Conservation (phyloP, 2,797 vertebrate genomes). For the Chaetodon trifasciatus region DNA sequence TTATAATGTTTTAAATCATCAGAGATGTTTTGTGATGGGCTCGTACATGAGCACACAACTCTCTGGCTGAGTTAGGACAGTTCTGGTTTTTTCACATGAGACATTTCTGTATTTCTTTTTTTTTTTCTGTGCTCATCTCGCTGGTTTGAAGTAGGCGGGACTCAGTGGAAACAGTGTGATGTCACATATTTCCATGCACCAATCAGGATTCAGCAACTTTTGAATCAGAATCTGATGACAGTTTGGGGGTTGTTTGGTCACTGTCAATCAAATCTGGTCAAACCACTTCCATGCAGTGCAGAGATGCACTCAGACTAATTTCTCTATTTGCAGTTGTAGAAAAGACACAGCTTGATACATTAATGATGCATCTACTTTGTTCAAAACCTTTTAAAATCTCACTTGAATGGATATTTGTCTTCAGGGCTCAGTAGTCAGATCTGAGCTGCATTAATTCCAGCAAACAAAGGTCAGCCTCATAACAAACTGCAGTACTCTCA, state of each 20-base stretch:
- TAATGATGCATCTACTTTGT: background rate
- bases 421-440: background rate
- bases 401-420: background rate
- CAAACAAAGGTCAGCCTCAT: background rate
- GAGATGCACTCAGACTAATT: background rate
- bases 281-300: background rate
- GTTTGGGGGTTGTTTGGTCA: slow-evolving; percentile 3
- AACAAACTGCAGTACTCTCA: slow-evolving; percentile 8
- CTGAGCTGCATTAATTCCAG: background rate
- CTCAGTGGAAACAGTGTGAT: background rate
- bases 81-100: background rate
- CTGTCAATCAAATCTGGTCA: background rate
- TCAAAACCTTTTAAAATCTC: background rate
- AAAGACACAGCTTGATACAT: background rate
- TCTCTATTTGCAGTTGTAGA: background rate
- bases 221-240: slow-evolving; percentile 6
- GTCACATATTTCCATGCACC: background rate
- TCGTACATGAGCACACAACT: background rate
- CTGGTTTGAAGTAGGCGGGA: background rate
- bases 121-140: background rate
- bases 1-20: background rate
- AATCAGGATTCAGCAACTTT: slow-evolving; percentile 6
- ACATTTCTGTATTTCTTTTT: background rate
- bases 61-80: background rate
- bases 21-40: background rate